These are phyloP conservation scores for Drosophila rellima DNA, from an alignment of 2,888 invertebrate species.

Conservation along the genomic window DNA sequence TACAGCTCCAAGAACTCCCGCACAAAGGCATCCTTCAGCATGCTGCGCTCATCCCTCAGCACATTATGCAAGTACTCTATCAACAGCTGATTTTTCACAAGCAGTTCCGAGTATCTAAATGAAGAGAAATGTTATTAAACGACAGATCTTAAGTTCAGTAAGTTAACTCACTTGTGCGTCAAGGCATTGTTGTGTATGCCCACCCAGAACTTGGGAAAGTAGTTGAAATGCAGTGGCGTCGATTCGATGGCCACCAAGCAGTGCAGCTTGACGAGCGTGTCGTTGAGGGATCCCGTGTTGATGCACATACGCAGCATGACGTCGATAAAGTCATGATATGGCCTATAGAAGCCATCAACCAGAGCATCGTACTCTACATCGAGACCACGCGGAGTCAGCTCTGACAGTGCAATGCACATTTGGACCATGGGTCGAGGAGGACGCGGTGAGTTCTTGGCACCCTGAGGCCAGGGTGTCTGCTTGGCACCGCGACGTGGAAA, in stretches of 20 bases:
- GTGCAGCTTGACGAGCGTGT: slow-evolving; percentile 93
- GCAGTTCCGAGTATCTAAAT: slow-evolving; percentile 91
- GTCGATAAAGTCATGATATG: slow-evolving; percentile 96
- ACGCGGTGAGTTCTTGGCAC: slow-evolving; percentile 89
- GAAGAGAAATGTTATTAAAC: background rate
- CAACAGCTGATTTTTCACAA: slow-evolving; percentile 93
- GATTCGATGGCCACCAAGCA: slow-evolving; percentile 96
- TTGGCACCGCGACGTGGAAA: slow-evolving; percentile 90
- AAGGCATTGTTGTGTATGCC: slow-evolving; percentile 90
- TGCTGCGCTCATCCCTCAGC: slow-evolving; percentile 93
- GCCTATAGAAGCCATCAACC: slow-evolving; percentile 92
- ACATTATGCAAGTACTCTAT: slow-evolving; percentile 97
- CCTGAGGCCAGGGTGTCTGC: slow-evolving; percentile 86
- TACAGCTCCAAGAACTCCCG: slow-evolving; percentile 95
- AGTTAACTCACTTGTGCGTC: slow-evolving; percentile 83
- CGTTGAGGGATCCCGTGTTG: slow-evolving; percentile 94
- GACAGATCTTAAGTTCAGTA: too few relatives aligned
- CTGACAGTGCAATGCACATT: slow-evolving; percentile 93
- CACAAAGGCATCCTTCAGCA: slow-evolving; percentile 93
- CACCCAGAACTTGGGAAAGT: slow-evolving; percentile 96
- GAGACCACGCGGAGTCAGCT: slow-evolving; percentile 88
- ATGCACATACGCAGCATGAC: slow-evolving; percentile 94
- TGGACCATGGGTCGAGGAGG: slow-evolving; percentile 93
- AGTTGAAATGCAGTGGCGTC: slow-evolving; percentile 93
- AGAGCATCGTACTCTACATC: slow-evolving; percentile 92